These are phyloP conservation scores for Drosophila bipectinata DNA, from an alignment of 1,140 invertebrate species.

Conservation along the genomic window DNA sequence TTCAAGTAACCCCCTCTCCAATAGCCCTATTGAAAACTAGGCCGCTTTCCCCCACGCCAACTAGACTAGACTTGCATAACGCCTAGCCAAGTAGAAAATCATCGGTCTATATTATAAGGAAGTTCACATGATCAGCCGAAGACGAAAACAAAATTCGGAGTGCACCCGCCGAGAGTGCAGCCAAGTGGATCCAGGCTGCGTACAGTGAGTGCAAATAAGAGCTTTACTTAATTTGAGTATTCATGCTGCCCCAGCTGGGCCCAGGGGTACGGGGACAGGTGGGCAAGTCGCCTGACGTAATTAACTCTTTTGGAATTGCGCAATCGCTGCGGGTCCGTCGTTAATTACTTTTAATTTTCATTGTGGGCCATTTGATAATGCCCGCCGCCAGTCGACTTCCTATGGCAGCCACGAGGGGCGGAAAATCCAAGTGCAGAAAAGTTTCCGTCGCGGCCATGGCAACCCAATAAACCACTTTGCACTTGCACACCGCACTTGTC, in stretches of 20 bases:
- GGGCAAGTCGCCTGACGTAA: conserved; percentile 13
- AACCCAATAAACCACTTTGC: conserved; percentile 60
- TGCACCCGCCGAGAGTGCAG: conserved; percentile 21
- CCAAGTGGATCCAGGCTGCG: conserved; percentile 23
- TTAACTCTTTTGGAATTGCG: conserved; percentile 57
- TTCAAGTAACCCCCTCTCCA: not conserved
- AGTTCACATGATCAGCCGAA: conserved; percentile 32
- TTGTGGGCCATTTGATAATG: conserved; percentile 59
- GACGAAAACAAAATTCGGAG: conserved; percentile 15
- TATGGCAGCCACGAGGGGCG: conserved; percentile 31
- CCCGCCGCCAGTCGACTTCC: conserved; percentile 44
- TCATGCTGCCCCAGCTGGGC: conserved; percentile 8
- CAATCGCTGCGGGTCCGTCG: conserved; percentile 40
- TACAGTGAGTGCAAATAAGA: conserved; percentile 25
- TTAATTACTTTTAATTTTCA: conserved; percentile 75
- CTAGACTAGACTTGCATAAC: conserved; percentile 33
- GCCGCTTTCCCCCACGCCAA: not conserved
- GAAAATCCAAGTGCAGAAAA: conserved; percentile 48
- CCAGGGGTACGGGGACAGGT: not conserved
- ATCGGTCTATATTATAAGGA: conserved; percentile 35
- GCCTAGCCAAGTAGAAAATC: conserved; percentile 43
- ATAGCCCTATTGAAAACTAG: not conserved
- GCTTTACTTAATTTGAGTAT: conserved; percentile 28
- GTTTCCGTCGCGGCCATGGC: conserved; percentile 37
- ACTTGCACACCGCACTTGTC: conserved; percentile 6